Evolutionary conservation across 2,797 vertebrate species (phyloP), one percentile per base, ranked within the genome.

Genomic region (Channallabes apus): DNA sequence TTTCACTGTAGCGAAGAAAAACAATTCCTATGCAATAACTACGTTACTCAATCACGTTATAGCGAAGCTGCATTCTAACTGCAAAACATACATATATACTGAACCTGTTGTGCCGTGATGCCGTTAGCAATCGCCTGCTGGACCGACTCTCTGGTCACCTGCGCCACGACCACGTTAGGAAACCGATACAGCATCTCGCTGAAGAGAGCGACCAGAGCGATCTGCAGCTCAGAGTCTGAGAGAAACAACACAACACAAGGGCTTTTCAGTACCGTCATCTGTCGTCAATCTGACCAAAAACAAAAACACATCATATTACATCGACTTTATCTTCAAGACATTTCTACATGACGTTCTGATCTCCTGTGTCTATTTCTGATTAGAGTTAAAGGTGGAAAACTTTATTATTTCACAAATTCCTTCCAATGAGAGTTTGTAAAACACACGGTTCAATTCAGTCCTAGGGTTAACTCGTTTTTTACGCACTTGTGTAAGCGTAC

Each of bases 131-230:
- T 97, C 84, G 97, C 97, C 91, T 97, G 96, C 88, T 98, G 97
- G 71, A 98, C 97, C 0, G 97, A 97, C 89, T 98, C 97, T 64
- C 97, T 93, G 24, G 96, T 97, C 54, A 98, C 92, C 1, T 97
- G 96, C 0, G 96, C 97, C 82, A 98, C 97, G 56, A 97, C 96
- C 78, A 98, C 93, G 61, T 98, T 98, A 32, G 97, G 95, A 89
- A 98, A 97, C 24, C 96, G 95, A 88, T 98, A 98, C 29, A 97
- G 92, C 97, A 97, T 97, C 90, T 98, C 97, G 12, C 96, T 97
- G 93, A 98, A 98, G 59, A 98, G 96, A 18, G 97, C 97, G 8
- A 97, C 96, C 80, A 98, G 93, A 3, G 97, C 97, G 0, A 98
- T 97, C 94, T 98, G 97, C 64, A 98, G 94, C 87, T 97, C 97